Conservation (phyloP, 2,113 vertebrate genomes). For the Cebidichthys violaceus region DNA sequence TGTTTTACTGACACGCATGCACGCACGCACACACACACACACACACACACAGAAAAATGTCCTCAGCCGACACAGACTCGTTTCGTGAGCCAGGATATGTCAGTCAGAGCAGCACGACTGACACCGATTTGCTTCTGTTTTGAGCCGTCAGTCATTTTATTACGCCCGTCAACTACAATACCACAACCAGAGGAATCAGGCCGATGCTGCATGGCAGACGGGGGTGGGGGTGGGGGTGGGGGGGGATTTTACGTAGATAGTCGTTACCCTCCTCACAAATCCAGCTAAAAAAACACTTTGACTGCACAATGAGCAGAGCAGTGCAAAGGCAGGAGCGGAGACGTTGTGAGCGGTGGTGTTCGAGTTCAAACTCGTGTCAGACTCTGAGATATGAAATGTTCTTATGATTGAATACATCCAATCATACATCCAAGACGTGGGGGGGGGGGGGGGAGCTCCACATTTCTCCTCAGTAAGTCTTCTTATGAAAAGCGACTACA, state of each 20-base stretch:
- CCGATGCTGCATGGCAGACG: slow-evolving; percentile 6
- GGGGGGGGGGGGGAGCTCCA: too few species aligned
- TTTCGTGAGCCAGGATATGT: slow-evolving; percentile 25
- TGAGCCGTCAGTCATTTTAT: slow-evolving; percentile 49
- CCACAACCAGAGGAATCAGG: slow-evolving; percentile 1
- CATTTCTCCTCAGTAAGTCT: neutral
- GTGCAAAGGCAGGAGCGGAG: neutral
- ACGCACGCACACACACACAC: neutral
- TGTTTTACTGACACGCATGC: neutral
- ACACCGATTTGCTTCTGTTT: slow-evolving; percentile 33
- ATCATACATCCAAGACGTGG: neutral
- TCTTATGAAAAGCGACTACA: slow-evolving; percentile 11
- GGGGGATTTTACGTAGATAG: neutral
- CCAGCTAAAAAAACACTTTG: slow-evolving; percentile 53
- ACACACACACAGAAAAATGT: too few species aligned
- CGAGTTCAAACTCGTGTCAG: slow-evolving; percentile 24
- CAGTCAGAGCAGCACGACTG: slow-evolving; percentile 12
- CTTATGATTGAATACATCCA: slow-evolving; percentile 5
- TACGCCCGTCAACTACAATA: slow-evolving; percentile 8
- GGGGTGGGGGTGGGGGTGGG: neutral
- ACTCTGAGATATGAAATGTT: neutral
- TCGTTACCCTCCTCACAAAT: neutral
- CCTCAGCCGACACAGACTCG: too few species aligned
- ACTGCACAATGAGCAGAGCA: slow-evolving; percentile 1
- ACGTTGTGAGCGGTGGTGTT: slow-evolving; percentile 30